Percentiles rank a stretch among this genome's conserved stretches.
phyloP scores from a whole-genome alignment of 2,888 invertebrate genomes.

The Tribolium freemani region DNA sequence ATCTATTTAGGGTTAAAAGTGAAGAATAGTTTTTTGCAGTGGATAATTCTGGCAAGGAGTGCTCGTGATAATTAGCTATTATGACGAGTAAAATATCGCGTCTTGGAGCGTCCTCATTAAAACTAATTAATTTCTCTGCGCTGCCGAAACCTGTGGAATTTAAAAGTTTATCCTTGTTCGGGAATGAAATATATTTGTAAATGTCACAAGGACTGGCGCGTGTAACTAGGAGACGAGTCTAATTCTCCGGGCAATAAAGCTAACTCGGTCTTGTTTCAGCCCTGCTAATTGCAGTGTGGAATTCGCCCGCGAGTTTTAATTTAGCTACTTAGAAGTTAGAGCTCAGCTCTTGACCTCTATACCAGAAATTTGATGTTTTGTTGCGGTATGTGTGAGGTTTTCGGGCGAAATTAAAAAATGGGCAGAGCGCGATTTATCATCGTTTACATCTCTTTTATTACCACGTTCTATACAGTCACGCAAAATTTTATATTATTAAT shows the following conservation, averaged over 20 bases:
- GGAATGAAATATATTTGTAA: constrained; percentile 50
- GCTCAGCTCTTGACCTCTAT: constrained; percentile 33
- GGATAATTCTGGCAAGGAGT: background rate
- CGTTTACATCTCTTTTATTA: constrained; percentile 42
- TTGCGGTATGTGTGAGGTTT: constrained; percentile 27
- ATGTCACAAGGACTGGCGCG: constrained; percentile 39
- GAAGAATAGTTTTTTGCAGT: background rate
- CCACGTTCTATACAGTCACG: constrained; percentile 38
- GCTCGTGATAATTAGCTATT: background rate
- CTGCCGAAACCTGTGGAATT: constrained; percentile 29
- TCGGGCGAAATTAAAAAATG: constrained; percentile 34
- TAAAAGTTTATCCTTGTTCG: constrained; percentile 39
- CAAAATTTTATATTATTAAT: constrained; percentile 38
- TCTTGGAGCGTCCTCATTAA: constrained; percentile 15
- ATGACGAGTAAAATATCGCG: background rate
- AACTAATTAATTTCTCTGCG: constrained; percentile 25
- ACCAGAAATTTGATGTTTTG: constrained; percentile 8
- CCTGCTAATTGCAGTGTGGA: constrained; percentile 52
- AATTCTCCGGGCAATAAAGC: constrained; percentile 57
- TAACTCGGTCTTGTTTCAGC: constrained; percentile 53
- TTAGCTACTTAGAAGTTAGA: constrained; percentile 40
- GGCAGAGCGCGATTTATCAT: constrained; percentile 41
- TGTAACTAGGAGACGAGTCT: constrained; percentile 49
- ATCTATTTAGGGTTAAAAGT: background rate
- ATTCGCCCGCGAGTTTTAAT: constrained; percentile 48